phyloP scores from a whole-genome alignment of 1,140 invertebrate species.

The Trialeurodes vaporariorum region DNA sequence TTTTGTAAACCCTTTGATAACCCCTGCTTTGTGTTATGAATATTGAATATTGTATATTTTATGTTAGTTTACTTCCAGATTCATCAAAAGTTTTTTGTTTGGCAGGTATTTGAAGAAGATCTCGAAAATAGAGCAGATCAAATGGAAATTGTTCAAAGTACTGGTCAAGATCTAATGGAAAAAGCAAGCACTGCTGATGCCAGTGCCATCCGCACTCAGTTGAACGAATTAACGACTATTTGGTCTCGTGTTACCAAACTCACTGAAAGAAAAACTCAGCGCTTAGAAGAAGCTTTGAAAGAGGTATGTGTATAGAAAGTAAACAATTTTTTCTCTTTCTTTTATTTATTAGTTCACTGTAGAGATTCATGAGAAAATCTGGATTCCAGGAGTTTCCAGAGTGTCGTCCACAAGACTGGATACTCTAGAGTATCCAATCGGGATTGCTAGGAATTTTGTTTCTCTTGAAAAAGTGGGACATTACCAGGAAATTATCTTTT shows the following conservation, averaged over 20 bases:
- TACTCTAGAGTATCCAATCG: too few relatives aligned
- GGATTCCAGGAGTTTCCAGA: neutral
- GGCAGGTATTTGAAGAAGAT: conserved; percentile 84
- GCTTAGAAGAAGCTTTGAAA: conserved; percentile 70
- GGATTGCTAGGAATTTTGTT: too few relatives aligned
- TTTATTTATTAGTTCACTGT: neutral
- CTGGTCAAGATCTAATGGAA: conserved; percentile 74
- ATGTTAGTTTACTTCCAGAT: too few relatives aligned
- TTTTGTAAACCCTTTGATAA: too few relatives aligned
- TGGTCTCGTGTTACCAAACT: conserved; percentile 77
- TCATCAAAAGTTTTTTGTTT: too few relatives aligned
- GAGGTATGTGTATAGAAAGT: conserved; percentile 37
- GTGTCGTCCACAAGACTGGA: too few relatives aligned
- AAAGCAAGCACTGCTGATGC: conserved; percentile 70
- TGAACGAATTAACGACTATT: conserved; percentile 67
- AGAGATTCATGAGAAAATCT: neutral
- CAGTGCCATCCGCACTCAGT: conserved; percentile 60
- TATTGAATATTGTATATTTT: too few relatives aligned
- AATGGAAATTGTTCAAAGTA: conserved; percentile 79
- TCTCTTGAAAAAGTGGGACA: too few relatives aligned
- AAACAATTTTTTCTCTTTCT: conserved; percentile 12
- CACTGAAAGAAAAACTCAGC: conserved; percentile 60
- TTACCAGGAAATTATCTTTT: too few relatives aligned
- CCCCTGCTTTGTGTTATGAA: too few relatives aligned
- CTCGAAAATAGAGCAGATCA: conserved; percentile 73